Conservation (phyloP, 2,797 vertebrate genomes). For the Malacoctenus gilli region DNA sequence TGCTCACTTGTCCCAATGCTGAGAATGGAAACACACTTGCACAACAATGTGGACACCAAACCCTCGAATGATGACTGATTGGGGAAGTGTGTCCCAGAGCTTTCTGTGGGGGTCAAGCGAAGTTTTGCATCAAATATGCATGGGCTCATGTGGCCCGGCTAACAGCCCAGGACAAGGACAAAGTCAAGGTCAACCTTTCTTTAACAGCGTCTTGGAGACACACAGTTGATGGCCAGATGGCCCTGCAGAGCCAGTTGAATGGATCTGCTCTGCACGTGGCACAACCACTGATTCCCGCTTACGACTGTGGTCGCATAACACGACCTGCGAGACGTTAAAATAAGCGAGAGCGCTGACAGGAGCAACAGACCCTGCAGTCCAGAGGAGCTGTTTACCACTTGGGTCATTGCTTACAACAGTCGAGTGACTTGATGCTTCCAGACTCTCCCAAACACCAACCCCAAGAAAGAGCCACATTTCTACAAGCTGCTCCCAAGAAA, state of each 20-base stretch:
- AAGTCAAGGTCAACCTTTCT: conserved; percentile 58
- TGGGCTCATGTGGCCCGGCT: conserved; percentile 25
- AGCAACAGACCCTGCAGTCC: neutral
- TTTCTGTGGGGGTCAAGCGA: conserved; percentile 33
- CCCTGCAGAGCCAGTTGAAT: conserved; percentile 7
- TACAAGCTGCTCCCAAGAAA: too few species aligned
- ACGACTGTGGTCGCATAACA: conserved; percentile 30
- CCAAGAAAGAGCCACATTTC: too few species aligned
- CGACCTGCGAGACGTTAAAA: conserved; percentile 41
- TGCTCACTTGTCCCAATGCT: too few species aligned
- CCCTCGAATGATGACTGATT: conserved; percentile 3
- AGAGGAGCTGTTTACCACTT: conserved; percentile 13
- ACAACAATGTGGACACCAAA: neutral
- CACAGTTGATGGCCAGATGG: conserved; percentile 39
- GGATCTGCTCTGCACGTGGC: conserved; percentile 25
- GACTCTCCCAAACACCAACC: too few species aligned
- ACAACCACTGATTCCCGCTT: conserved; percentile 11
- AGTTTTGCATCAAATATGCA: conserved; percentile 60
- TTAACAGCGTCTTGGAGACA: conserved; percentile 42
- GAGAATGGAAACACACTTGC: too few species aligned
- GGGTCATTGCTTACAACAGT: neutral
- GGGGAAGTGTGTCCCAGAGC: conserved; percentile 7
- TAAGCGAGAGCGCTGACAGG: conserved; percentile 19
- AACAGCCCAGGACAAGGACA: conserved; percentile 34
- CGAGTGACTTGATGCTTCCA: conserved; percentile 2